Conservation (phyloP, 1,140 invertebrate species). For the Drosophila tristis region DNA sequence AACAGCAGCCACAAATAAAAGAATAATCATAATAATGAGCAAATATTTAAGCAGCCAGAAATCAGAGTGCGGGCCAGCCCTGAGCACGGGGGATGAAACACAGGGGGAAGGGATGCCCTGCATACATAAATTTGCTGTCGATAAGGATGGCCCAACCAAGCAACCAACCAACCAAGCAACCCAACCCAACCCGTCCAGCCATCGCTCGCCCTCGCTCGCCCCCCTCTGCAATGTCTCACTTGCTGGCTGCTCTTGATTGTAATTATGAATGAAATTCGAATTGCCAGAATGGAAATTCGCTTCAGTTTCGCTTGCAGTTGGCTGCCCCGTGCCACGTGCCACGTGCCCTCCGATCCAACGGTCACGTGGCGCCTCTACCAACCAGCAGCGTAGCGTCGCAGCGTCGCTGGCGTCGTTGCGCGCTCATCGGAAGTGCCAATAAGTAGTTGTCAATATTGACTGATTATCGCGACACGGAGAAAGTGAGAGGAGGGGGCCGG, state of each 20-base stretch:
- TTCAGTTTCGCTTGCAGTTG: constrained; percentile 49
- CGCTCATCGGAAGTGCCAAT: constrained; percentile 78
- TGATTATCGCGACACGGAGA: constrained; percentile 78
- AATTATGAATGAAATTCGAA: constrained; percentile 81
- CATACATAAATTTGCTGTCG: constrained; percentile 27
- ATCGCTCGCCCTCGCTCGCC: background rate
- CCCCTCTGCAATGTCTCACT: background rate
- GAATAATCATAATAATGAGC: constrained; percentile 77
- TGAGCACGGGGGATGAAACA: background rate
- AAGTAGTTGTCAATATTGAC: constrained; percentile 84
- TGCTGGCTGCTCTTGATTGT: constrained; percentile 45
- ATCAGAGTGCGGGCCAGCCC: background rate
- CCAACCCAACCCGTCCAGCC: background rate
- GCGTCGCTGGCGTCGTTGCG: constrained; percentile 6
- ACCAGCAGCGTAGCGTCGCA: no score
- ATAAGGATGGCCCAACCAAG: background rate
- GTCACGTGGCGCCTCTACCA: constrained; percentile 28
- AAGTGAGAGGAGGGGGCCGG: background rate
- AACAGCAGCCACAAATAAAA: constrained; percentile 55
- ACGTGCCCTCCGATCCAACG: constrained; percentile 29
- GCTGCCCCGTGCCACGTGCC: background rate
- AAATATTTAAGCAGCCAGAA: constrained; percentile 66
- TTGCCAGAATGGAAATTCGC: constrained; percentile 53
- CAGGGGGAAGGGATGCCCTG: no score
- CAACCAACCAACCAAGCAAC: no score